These are phyloP conservation scores for Drosophila ercepeae DNA, from an alignment of 1,140 invertebrate genomes.

Conservation along the genomic window DNA sequence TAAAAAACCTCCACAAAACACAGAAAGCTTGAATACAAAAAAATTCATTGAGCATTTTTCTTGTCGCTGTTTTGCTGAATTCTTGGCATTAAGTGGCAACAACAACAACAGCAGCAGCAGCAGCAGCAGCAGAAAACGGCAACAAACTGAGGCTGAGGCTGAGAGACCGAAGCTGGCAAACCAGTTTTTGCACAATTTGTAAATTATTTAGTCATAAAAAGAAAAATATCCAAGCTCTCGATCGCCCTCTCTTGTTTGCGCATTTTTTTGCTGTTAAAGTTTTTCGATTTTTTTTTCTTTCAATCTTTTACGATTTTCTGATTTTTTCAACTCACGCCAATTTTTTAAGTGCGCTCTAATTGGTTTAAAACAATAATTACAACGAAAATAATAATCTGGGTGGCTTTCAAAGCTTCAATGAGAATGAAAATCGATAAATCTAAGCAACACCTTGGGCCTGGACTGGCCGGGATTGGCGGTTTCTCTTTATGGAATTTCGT, in stretches of 20 bases:
- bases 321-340: slow-evolving; percentile 39
- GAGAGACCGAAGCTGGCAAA: slow-evolving; percentile 18
- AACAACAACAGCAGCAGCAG: slow-evolving; percentile 11
- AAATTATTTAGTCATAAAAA: slow-evolving; percentile 71
- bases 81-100: slow-evolving; percentile 43
- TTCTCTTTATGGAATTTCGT: slow-evolving; percentile 22
- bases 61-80: slow-evolving; percentile 40
- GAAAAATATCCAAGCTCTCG: slow-evolving; percentile 34
- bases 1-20: slow-evolving; percentile 1
- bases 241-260: neutral
- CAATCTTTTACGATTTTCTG: slow-evolving; percentile 10
- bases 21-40: slow-evolving; percentile 12
- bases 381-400: slow-evolving; percentile 30
- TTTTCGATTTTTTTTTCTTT: slow-evolving; percentile 37
- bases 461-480: too few species aligned
- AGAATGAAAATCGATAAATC: slow-evolving; percentile 33
- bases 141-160: neutral
- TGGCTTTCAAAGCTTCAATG: slow-evolving; percentile 10
- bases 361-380: slow-evolving; percentile 52
- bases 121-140: too few species aligned
- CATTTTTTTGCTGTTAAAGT: slow-evolving; percentile 6
- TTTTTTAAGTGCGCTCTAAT: slow-evolving; percentile 65
- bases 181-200: slow-evolving; percentile 73
- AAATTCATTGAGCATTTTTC: slow-evolving; percentile 67
- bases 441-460: slow-evolving; percentile 29